Evolutionary conservation across 2,113 vertebrate genomes (phyloP).

Genomic region (Leptosomus discolor): DNA sequence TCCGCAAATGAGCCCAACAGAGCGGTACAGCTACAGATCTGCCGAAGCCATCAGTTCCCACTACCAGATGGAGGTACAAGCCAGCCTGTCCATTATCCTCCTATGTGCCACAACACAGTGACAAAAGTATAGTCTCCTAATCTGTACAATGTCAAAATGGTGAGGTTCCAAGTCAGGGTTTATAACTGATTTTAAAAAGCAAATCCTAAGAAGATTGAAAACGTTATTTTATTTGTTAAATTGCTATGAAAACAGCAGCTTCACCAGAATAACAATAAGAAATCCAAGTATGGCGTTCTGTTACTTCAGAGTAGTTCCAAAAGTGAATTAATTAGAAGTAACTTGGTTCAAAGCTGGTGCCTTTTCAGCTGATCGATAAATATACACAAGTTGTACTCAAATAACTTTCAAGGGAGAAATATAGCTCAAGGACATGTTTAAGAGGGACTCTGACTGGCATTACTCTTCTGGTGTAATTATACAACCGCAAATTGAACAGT

Average conservation of each 20-base stretch:
- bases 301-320: not conserved
- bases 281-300: not conserved
- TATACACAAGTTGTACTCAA: not conserved
- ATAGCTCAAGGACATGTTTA: not conserved
- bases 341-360: not conserved
- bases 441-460: not conserved
- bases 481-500: not conserved
- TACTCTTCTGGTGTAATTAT: slow-evolving; percentile 3
- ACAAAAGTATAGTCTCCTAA: not conserved
- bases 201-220: not conserved
- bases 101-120: not conserved
- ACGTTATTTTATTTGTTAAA: not conserved
- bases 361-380: slow-evolving; percentile 18
- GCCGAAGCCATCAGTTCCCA: not conserved
- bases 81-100: not conserved
- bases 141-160: not conserved
- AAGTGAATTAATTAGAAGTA: slow-evolving; percentile 2
- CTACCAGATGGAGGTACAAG: not conserved
- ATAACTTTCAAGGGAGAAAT: slow-evolving; percentile 15
- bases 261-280: not conserved
- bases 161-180: not conserved
- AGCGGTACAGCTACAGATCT: not conserved
- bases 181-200: not conserved
- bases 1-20: not conserved
- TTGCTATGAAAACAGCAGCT: not conserved